These are phyloP conservation scores for Steatornis caripensis DNA, from an alignment of 2,113 vertebrate species.

Conservation along the genomic window DNA sequence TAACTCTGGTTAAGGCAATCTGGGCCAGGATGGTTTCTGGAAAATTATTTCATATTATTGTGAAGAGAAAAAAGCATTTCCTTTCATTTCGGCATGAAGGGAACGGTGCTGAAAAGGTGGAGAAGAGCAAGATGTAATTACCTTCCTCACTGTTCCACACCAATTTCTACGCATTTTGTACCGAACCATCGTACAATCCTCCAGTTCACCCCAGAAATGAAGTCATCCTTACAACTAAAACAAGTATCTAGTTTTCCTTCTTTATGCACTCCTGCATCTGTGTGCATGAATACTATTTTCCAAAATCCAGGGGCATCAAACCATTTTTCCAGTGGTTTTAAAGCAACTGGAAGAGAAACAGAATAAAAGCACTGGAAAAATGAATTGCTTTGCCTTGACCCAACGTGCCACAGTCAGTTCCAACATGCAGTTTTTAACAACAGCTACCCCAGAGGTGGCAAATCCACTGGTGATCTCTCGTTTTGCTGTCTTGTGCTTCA, in stretches of 20 bases:
- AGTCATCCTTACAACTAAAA: not conserved
- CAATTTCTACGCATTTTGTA: not conserved
- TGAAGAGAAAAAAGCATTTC: not conserved
- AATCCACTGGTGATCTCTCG: not conserved
- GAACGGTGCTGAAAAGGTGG: not conserved
- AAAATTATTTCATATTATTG: not conserved
- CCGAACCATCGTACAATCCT: not conserved
- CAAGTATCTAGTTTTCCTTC: not conserved
- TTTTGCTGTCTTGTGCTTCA: not conserved
- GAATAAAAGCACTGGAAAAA: not conserved
- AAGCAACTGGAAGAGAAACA: not conserved
- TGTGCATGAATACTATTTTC: not conserved
- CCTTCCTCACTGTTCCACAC: not conserved
- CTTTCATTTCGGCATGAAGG: not conserved
- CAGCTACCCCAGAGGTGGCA: not conserved
- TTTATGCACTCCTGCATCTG: not conserved
- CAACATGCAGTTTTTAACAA: not conserved
- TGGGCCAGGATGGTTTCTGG: not conserved
- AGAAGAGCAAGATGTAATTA: not conserved
- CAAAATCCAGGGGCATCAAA: not conserved
- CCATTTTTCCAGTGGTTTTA: not conserved
- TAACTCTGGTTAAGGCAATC: not conserved
- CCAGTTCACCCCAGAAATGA: not conserved
- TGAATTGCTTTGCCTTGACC: not conserved
- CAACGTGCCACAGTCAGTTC: not conserved